phyloP scores from a whole-genome alignment of 2,113 vertebrate genomes.

The Chloropsis hardwickii region DNA sequence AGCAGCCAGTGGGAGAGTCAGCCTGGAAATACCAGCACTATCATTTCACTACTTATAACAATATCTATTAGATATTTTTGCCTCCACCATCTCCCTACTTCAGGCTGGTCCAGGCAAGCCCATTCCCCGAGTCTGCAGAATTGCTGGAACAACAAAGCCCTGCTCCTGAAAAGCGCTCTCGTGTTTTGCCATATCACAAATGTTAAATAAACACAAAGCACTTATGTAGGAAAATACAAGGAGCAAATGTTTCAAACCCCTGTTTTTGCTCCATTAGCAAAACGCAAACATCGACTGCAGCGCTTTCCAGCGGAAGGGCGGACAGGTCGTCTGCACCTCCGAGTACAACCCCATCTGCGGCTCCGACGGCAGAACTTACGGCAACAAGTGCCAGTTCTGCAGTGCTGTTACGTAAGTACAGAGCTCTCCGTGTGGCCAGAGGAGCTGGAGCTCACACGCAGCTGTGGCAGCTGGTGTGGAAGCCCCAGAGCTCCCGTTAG shows the following conservation, averaged over 20 bases:
- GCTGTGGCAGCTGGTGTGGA: background rate
- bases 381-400: conserved; percentile 54
- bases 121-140: background rate
- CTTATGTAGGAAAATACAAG: background rate
- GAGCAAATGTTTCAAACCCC: background rate
- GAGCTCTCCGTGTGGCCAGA: rapidly evolving
- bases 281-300: background rate
- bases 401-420: background rate
- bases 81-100: background rate
- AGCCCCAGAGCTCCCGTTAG: background rate
- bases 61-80: background rate
- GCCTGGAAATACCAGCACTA: background rate
- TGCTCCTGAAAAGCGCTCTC: background rate
- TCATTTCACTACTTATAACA: background rate
- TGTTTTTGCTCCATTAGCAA: background rate
- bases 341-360: conserved; percentile 43
- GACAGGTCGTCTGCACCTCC: background rate
- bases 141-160: background rate
- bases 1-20: background rate
- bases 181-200: background rate
- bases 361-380: conserved; percentile 61
- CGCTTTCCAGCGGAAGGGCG: background rate
- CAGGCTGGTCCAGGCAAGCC: background rate
- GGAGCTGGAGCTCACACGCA: background rate
- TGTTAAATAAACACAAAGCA: background rate